A percentile compares a stretch with the other conserved stretches of the same genome.
phyloP scores from a whole-genome alignment of 2,797 vertebrate species.

The Allobates femoralis region DNA sequence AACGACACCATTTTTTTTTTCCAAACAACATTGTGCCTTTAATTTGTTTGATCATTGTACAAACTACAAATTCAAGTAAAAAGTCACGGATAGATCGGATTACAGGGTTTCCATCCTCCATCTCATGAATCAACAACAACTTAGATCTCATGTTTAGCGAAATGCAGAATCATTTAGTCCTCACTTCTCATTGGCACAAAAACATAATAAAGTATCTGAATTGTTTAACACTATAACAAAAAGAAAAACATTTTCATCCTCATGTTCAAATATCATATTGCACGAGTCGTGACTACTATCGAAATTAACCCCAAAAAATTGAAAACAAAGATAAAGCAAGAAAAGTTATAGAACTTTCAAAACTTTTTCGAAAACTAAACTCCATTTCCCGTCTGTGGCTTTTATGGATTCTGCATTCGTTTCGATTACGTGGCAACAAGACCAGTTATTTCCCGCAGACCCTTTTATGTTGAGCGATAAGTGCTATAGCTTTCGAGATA shows the following conservation, averaged over 20 bases:
- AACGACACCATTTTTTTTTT: slow-evolving; percentile 3
- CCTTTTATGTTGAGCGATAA: not conserved
- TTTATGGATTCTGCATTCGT: not conserved
- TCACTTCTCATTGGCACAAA: not conserved
- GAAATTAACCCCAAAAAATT: not conserved
- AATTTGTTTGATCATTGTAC: slow-evolving; percentile 29
- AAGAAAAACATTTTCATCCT: not conserved
- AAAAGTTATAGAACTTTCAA: not conserved
- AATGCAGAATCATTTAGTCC: not conserved
- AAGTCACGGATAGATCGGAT: slow-evolving; percentile 38
- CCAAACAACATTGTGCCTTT: slow-evolving; percentile 50
- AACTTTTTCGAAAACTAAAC: too few species aligned
- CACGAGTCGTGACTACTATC: slow-evolving; percentile 33
- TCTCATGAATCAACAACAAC: not conserved
- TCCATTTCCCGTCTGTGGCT: not conserved
- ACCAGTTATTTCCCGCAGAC: not conserved
- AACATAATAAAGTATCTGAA: slow-evolving; percentile 31
- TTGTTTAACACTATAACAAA: slow-evolving; percentile 2
- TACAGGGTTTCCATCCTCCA: slow-evolving; percentile 44
- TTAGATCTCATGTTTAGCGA: slow-evolving; percentile 23
- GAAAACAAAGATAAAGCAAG: not conserved
- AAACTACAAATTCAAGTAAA: slow-evolving; percentile 47
- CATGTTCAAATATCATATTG: slow-evolving; percentile 6
- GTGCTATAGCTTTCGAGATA: slow-evolving; percentile 28
- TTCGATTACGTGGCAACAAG: not conserved